phyloP scores from a whole-genome alignment of 2,797 vertebrate species.

The Malacoraja senta region DNA sequence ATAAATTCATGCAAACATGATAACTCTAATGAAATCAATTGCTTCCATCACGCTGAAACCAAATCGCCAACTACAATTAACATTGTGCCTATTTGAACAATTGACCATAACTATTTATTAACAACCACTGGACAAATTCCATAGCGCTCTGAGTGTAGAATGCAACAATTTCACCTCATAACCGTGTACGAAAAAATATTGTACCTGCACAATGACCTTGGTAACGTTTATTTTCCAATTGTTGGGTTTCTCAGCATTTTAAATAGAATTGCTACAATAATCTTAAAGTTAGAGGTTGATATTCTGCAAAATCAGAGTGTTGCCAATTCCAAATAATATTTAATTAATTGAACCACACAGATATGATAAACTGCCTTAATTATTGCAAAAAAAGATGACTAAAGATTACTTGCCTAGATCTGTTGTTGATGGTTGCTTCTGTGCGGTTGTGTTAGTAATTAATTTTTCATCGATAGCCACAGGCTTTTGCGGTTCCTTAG shows the following conservation, averaged over 20 bases:
- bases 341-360: not conserved
- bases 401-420: slow-evolving; percentile 13
- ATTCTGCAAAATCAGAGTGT: not conserved
- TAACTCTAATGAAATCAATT: not conserved
- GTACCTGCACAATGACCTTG: not conserved
- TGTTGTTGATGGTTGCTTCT: not conserved
- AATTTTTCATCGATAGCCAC: not conserved
- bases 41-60: not conserved
- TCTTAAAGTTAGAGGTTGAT: not conserved
- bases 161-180: not conserved
- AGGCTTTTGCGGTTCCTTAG: not conserved
- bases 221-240: not conserved
- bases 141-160: not conserved
- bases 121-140: not conserved
- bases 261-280: not conserved
- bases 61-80: not conserved
- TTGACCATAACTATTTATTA: not conserved
- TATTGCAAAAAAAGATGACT: not conserved
- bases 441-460: not conserved
- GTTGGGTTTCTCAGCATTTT: not conserved
- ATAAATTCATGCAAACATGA: not conserved
- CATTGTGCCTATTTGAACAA: not conserved
- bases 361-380: not conserved
- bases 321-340: not conserved
- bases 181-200: not conserved